Conservation (phyloP, 2,113 vertebrate genomes). For the Trochalopteron elliotii region DNA sequence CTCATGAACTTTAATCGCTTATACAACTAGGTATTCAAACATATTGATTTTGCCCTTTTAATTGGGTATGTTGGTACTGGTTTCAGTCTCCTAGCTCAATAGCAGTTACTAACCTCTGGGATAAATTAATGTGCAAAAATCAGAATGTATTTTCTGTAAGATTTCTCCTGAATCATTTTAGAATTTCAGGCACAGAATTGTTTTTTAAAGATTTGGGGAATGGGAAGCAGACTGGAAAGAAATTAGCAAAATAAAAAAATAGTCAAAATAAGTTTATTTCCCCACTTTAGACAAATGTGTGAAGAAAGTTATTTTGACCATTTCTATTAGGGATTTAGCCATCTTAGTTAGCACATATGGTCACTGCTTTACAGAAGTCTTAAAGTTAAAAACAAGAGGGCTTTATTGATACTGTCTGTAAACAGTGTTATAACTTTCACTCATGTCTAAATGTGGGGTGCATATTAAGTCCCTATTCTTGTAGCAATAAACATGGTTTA, state of each 20-base stretch:
- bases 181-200: neutral
- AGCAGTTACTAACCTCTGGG: neutral
- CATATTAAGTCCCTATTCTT: slow-evolving; percentile 40
- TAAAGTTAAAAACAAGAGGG: neutral
- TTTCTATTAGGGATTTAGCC: neutral
- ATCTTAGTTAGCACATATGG: neutral
- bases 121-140: neutral
- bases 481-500: neutral
- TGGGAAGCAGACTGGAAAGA: neutral
- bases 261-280: neutral
- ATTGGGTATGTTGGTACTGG: neutral
- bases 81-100: neutral
- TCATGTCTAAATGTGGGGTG: neutral
- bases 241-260: neutral
- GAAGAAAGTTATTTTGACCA: neutral
- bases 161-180: neutral
- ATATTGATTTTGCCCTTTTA: neutral
- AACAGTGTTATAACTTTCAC: neutral
- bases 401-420: slow-evolving; percentile 5
- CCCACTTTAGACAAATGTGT: neutral
- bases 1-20: neutral
- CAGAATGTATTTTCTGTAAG: neutral
- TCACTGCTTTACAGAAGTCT: neutral
- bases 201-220: neutral
- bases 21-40: neutral